phyloP scores from a whole-genome alignment of 2,797 vertebrate species.

The Pseudopleuronectes americanus region DNA sequence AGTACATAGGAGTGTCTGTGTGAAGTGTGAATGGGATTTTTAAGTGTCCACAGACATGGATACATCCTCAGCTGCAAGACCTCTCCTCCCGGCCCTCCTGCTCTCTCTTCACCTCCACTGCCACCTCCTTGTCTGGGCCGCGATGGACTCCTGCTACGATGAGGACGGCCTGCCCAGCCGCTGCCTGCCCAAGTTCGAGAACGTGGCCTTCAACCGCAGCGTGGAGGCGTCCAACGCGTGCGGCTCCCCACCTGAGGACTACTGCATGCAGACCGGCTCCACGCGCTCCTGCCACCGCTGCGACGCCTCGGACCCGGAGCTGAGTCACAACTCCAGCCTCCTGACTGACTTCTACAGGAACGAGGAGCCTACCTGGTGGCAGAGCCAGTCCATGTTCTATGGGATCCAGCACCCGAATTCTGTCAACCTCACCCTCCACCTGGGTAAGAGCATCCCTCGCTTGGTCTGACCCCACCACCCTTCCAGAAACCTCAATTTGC shows the following conservation, averaged over 20 bases:
- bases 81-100: constrained; percentile 49
- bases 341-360: constrained; percentile 94
- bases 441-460: constrained; percentile 85
- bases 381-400: constrained; percentile 95
- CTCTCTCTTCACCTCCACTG: constrained; percentile 56
- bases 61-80: constrained; percentile 50
- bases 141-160: constrained; percentile 87
- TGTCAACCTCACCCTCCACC: constrained; percentile 89
- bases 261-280: constrained; percentile 91
- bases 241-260: constrained; percentile 89
- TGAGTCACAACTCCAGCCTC: constrained; percentile 86
- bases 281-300: constrained; percentile 87
- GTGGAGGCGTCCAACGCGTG: constrained; percentile 87
- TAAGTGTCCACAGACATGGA: constrained; percentile 64
- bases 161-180: constrained; percentile 78
- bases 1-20: constrained; percentile 24
- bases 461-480: too few species aligned
- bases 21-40: constrained; percentile 32
- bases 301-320: constrained; percentile 74
- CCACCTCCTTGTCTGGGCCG: constrained; percentile 56
- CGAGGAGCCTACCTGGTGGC: constrained; percentile 95
- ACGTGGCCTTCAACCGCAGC: constrained; percentile 87
- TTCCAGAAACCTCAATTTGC: not conserved
- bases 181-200: constrained; percentile 93
- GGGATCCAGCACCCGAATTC: constrained; percentile 91